Evolutionary conservation across 2,888 invertebrate genomes (phyloP).

Genomic region (Drosophila nigricruria): DNA sequence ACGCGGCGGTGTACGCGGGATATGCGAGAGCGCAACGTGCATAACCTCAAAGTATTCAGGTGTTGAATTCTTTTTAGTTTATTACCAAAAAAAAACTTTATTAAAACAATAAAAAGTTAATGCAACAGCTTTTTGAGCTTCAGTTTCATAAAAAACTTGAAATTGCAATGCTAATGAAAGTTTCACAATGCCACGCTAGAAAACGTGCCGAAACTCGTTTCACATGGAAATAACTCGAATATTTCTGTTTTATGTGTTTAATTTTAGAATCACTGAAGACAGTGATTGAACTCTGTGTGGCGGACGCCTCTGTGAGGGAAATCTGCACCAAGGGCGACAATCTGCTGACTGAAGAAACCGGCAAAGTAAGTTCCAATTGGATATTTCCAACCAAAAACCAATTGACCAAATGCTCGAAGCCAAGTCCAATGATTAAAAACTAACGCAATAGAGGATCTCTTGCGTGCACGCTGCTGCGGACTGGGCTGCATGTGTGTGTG

Average conservation of each 20-base stretch:
- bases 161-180: constrained; percentile 9
- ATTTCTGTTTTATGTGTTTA: constrained; percentile 56
- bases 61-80: constrained; percentile 19
- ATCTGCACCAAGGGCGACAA: constrained; percentile 97
- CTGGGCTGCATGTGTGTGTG: constrained; percentile 41
- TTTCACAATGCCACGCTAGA: constrained; percentile 34
- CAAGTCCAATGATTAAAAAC: constrained; percentile 83
- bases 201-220: constrained; percentile 36
- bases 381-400: constrained; percentile 1
- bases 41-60: constrained; percentile 63
- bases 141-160: neutral
- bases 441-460: constrained; percentile 75
- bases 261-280: constrained; percentile 94
- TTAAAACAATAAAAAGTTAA: neutral
- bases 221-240: constrained; percentile 47
- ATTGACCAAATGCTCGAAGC: neutral
- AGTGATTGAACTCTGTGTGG: constrained; percentile 94
- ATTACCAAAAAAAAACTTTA: neutral
- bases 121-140: neutral
- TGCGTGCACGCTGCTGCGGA: constrained; percentile 24
- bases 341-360: constrained; percentile 94
- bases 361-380: constrained; percentile 88
- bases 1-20: constrained; percentile 67
- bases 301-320: constrained; percentile 94
- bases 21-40: constrained; percentile 41